Percentiles rank a stretch among this genome's conserved stretches.
phyloP scores from a whole-genome alignment of 1,140 invertebrate species.

The Listronotus bonariensis region DNA sequence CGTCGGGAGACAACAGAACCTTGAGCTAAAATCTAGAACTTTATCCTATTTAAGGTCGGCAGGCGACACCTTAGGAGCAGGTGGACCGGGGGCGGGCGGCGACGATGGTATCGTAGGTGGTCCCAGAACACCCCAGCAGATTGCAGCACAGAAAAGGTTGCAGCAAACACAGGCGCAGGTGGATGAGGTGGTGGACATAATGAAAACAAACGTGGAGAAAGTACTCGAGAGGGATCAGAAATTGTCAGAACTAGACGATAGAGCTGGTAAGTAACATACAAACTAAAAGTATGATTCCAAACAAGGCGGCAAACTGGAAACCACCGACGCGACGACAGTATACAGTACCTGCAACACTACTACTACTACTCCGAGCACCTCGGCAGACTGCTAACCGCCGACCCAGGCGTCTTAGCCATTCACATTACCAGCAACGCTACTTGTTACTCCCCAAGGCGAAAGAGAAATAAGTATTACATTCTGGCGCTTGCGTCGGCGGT shows the following conservation, averaged over 20 bases:
- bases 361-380: no score
- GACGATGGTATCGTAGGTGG: conserved; percentile 81
- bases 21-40: no score
- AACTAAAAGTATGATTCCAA: no score
- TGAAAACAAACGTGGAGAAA: conserved; percentile 97
- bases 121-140: conserved; percentile 84
- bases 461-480: no score
- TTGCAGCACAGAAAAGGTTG: conserved; percentile 88
- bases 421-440: no score
- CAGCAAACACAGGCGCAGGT: conserved; percentile 97
- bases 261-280: conserved; percentile 82
- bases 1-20: no score
- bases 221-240: conserved; percentile 95
- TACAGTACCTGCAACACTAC: no score
- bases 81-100: conserved; percentile 64
- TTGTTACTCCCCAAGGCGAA: no score
- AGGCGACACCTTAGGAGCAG: conserved; percentile 62
- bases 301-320: no score
- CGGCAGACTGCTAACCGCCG: not conserved
- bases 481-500: no score
- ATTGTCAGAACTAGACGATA: conserved; percentile 92
- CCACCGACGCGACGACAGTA: no score
- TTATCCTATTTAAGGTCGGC: conserved; percentile 57
- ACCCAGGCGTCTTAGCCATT: not conserved
- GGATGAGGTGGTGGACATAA: conserved; percentile 86